These are phyloP conservation scores for Thalassophryne amazonica DNA, from an alignment of 2,797 vertebrate genomes.

Conservation along the genomic window DNA sequence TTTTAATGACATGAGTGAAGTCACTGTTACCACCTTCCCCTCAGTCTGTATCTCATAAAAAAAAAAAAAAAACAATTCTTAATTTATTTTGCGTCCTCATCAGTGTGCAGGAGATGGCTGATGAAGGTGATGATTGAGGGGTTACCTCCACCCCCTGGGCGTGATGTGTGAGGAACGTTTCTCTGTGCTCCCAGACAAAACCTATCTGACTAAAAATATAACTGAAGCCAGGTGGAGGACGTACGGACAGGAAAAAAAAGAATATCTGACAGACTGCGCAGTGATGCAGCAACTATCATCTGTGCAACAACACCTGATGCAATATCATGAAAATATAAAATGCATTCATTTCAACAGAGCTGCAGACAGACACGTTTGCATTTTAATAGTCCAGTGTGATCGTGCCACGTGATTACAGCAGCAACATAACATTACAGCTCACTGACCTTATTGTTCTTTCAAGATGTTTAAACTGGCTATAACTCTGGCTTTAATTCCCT, in stretches of 20 bases:
- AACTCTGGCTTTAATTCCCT: too few relatives aligned
- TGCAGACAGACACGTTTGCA: too few relatives aligned
- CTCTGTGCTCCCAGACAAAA: conserved; percentile 22
- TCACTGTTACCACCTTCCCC: conserved; percentile 45
- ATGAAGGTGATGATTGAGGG: conserved; percentile 46
- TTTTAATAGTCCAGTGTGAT: too few relatives aligned
- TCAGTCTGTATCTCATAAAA: conserved; percentile 33
- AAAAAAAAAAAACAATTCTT: conserved; percentile 41
- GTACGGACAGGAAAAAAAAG: not conserved
- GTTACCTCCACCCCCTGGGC: conserved; percentile 10
- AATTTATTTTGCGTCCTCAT: conserved; percentile 35
- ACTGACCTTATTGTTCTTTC: too few relatives aligned
- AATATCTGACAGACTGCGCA: not conserved
- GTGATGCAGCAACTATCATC: not conserved
- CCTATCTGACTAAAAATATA: conserved; percentile 27
- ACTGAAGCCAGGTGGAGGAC: conserved; percentile 19
- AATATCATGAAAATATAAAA: not conserved
- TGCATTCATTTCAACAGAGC: not conserved
- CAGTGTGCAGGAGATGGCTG: conserved; percentile 35
- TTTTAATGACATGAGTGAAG: conserved; percentile 44
- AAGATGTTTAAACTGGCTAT: too few relatives aligned
- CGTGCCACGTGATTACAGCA: too few relatives aligned
- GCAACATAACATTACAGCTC: too few relatives aligned
- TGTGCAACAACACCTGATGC: not conserved
- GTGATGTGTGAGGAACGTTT: conserved; percentile 21